Conservation (phyloP, 1,140 invertebrate genomes). For the Brachionus plicatilis region DNA sequence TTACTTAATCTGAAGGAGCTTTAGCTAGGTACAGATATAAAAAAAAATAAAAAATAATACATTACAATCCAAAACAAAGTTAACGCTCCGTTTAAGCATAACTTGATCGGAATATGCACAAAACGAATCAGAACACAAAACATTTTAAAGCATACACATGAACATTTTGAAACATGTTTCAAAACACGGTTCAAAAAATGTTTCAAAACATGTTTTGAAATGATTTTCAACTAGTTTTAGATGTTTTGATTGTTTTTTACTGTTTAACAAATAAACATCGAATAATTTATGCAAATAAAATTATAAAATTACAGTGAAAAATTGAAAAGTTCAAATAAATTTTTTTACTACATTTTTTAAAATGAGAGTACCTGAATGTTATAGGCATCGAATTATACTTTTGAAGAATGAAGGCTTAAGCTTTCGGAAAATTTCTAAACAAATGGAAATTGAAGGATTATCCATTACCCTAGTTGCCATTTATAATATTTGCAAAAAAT, state of each 20-base stretch:
- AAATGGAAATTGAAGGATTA: neutral
- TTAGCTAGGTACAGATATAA: too few species aligned
- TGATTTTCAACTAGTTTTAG: neutral
- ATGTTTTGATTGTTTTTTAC: neutral
- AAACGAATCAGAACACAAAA: neutral
- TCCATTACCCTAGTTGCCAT: neutral
- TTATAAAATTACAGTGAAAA: neutral
- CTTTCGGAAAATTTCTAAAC: neutral
- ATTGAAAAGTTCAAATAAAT: too few species aligned
- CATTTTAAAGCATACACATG: neutral
- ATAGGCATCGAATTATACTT: neutral
- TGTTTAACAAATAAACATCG: neutral
- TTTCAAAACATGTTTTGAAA: neutral
- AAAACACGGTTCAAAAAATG: neutral
- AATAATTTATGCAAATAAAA: neutral
- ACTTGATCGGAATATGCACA: neutral
- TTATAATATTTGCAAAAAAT: neutral
- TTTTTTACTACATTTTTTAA: too few species aligned
- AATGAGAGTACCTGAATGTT: too few species aligned
- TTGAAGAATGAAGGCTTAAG: neutral
- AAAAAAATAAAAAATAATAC: too few species aligned
- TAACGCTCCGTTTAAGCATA: neutral
- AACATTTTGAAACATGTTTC: neutral
- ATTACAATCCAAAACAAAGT: neutral
- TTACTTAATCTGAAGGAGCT: too few species aligned